Base-by-base conservation (phyloP, 1,140 invertebrate species). In the Drosophila nigrodunni region DNA sequence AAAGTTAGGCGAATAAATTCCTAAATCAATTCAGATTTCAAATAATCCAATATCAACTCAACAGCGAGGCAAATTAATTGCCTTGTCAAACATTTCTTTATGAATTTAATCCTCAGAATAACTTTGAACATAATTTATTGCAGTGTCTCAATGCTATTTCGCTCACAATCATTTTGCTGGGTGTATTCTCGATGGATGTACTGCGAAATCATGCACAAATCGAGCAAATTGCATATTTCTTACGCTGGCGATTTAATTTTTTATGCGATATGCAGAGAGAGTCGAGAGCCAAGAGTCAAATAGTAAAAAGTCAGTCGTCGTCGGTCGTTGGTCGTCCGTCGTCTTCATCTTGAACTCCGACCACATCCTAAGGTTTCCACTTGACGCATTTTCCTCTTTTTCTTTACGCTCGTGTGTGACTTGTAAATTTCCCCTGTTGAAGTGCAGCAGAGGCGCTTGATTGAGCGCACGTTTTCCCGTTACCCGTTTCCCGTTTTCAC, bases 351-450 rank as follows among this genome's bases (percentile, higher is more conserved):
- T 72, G 58, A 58, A 47, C 34, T 52, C 18, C 50, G 41, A 57
- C 77, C 77, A 61, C 60, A 57, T 39, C 34, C 68, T 65, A 65
- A 30, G 52, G 13, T 39, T 44, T 58, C 30, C 69, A 57, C 43
- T 65, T 47, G 47, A 2, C 47, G 47, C 68, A 77, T 68, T 66
- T 67, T 47, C 73, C 73, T 71, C 58, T 46, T 66, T 72, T 66
- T 65, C 18, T 73, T 25, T 74, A 47, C 57, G 69, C 46, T 67
- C 61, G 78, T 86, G 75, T 82, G 76, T 86, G 76, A 70, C 82
- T 85, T 86, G 82, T 86, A 87, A 86, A 86, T 86, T 86, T 86
- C 82, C 82, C 82, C 76, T 67, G 82, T 87, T 85, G 82, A 61
- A 82, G 70, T 66, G 47, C 64, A 61, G 66, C 74, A 85, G 82